Conservation (phyloP, 2,888 invertebrate genomes). For the Pollenia labialis region DNA sequence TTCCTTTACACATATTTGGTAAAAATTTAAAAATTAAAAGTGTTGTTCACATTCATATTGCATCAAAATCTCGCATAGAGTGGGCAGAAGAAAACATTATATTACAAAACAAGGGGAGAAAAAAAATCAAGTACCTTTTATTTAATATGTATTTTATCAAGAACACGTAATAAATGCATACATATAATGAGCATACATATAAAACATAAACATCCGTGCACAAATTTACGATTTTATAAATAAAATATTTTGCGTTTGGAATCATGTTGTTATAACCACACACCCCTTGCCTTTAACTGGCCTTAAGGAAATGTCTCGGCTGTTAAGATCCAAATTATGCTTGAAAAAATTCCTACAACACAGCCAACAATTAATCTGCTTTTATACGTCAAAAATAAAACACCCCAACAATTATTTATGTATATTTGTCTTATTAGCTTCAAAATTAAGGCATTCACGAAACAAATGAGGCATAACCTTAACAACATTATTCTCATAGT, state of each 20-base stretch:
- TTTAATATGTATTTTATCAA: background rate
- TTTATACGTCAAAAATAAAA: slow-evolving; percentile 54
- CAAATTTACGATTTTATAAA: background rate
- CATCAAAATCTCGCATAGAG: slow-evolving; percentile 4
- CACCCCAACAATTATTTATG: slow-evolving; percentile 55
- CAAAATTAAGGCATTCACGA: slow-evolving; percentile 58
- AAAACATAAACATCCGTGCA: background rate
- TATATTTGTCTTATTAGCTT: slow-evolving; percentile 43
- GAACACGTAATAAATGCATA: background rate
- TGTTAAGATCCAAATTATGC: background rate
- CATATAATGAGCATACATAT: no score
- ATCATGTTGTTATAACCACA: background rate
- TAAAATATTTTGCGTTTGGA: background rate
- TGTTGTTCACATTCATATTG: slow-evolving; percentile 23
- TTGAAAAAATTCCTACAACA: background rate
- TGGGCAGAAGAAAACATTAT: background rate
- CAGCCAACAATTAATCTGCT: slow-evolving; percentile 55
- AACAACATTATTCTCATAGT: slow-evolving; percentile 36
- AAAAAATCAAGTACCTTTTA: slow-evolving; percentile 2
- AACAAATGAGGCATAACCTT: slow-evolving; percentile 68
- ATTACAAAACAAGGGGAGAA: background rate
- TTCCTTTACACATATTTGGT: slow-evolving; percentile 40
- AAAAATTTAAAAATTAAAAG: slow-evolving; percentile 23
- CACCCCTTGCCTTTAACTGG: background rate
- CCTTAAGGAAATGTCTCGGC: background rate